Conservation (phyloP, 1,140 invertebrate species). For the Pristionchus pacificus region DNA sequence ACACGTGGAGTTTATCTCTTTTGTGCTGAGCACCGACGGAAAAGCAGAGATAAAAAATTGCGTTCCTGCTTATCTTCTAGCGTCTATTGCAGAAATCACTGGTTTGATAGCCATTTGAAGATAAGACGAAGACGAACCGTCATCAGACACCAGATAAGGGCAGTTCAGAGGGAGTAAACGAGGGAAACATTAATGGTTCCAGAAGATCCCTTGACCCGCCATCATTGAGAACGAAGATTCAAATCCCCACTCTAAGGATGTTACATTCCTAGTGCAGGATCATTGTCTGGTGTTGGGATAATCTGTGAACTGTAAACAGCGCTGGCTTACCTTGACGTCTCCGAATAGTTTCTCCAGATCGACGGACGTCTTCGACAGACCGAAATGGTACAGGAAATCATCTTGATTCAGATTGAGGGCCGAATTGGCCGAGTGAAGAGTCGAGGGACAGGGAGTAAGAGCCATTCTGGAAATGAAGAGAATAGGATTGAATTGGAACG, state of each 20-base stretch:
- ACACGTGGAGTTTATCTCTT: no score
- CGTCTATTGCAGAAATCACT: no score
- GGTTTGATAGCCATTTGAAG: no score
- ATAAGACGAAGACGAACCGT: no score
- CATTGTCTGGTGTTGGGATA: no score
- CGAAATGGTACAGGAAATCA: conserved; percentile 89
- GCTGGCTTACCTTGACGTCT: conserved; percentile 82
- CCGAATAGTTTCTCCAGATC: conserved; percentile 92
- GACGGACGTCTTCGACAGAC: conserved; percentile 80
- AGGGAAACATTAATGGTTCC: background rate
- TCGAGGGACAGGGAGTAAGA: background rate
- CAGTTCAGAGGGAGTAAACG: background rate
- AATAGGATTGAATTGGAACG: background rate
- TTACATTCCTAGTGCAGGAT: background rate
- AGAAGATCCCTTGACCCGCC: background rate
- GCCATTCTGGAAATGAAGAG: background rate
- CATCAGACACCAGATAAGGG: background rate
- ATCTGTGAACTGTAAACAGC: background rate
- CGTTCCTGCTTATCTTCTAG: no score
- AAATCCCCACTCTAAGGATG: background rate
- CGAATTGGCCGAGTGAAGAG: conserved; percentile 17
- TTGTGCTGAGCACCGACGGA: no score
- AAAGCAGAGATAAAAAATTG: no score
- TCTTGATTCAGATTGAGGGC: conserved; percentile 18
- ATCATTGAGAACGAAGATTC: conserved; percentile 10